Conservation (phyloP, 2,113 vertebrate species). For the Lepisosteus osseus region DNA sequence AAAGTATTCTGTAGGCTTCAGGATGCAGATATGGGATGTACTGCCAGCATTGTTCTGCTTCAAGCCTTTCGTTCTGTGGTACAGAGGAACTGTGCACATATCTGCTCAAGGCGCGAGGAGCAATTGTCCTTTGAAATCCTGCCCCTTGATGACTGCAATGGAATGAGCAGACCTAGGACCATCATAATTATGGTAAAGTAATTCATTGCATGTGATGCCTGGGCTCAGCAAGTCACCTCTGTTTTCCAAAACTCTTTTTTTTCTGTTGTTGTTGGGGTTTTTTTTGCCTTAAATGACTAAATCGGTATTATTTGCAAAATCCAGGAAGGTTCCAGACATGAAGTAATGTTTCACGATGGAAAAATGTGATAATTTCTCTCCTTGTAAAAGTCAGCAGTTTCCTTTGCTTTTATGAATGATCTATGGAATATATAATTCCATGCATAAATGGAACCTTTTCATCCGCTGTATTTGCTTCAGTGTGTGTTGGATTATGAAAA, state of each 20-base stretch:
- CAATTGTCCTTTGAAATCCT: slow-evolving; percentile 83
- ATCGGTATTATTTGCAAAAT: no score
- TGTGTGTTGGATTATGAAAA: not conserved
- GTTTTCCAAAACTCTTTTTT: not conserved
- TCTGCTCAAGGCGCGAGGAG: slow-evolving; percentile 80
- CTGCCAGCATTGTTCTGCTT: slow-evolving; percentile 89
- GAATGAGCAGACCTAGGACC: slow-evolving; percentile 80
- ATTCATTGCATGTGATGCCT: no score
- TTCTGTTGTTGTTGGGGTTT: not conserved
- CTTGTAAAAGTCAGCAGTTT: not conserved
- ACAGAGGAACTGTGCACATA: slow-evolving; percentile 87
- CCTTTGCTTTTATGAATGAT: slow-evolving; percentile 1
- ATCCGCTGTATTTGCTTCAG: not conserved
- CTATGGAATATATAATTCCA: not conserved
- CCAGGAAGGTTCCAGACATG: not conserved
- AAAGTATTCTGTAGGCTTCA: slow-evolving; percentile 77
- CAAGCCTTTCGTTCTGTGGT: slow-evolving; percentile 87
- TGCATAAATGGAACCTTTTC: not conserved
- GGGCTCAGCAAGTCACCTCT: not conserved
- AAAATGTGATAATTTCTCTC: not conserved
- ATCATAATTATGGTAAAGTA: slow-evolving; percentile 87
- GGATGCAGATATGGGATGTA: slow-evolving; percentile 93
- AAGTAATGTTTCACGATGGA: not conserved
- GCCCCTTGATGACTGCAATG: slow-evolving; percentile 79
- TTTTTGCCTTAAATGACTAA: not conserved